phyloP scores from a whole-genome alignment of 2,888 invertebrate species.

The Corythucha ciliata region DNA sequence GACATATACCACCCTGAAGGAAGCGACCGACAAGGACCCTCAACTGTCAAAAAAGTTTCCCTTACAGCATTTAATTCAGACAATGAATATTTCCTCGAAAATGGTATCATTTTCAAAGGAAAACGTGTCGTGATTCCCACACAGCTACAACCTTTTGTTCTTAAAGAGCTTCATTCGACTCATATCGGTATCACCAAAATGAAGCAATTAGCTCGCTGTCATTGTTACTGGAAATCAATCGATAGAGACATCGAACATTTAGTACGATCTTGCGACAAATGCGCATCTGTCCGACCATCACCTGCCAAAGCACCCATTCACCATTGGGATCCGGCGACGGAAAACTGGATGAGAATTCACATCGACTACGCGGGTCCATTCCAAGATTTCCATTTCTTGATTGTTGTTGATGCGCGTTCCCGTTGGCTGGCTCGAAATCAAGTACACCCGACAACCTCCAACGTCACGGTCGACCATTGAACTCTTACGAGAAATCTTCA shows the following conservation, averaged over 20 bases:
- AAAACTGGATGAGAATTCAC: constrained; percentile 31
- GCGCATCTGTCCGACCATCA: not conserved
- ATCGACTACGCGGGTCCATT: constrained; percentile 36
- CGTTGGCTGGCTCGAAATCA: constrained; percentile 29
- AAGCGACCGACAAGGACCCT: constrained; percentile 12
- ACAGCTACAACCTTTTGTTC: constrained; percentile 19
- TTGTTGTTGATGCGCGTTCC: constrained; percentile 25
- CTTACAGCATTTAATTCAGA: not conserved
- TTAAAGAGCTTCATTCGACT: constrained; percentile 26
- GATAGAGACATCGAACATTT: constrained; percentile 35
- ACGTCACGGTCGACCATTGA: constrained; percentile 20
- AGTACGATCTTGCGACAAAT: constrained; percentile 30
- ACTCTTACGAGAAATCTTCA: constrained; percentile 24
- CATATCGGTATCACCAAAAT: constrained; percentile 35
- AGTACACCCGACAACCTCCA: constrained; percentile 22
- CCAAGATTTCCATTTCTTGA: constrained; percentile 29
- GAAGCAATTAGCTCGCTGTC: constrained; percentile 35
- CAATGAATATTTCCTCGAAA: not conserved
- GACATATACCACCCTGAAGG: not conserved
- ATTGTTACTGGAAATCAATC: constrained; percentile 36
- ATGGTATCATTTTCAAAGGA: constrained; percentile 24
- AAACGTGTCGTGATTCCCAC: constrained; percentile 29
- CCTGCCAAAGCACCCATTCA: constrained; percentile 5
- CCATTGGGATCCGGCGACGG: not conserved
- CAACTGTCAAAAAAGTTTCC: constrained; percentile 4